Conservation (phyloP, 1,140 invertebrate species). For the Drosophila navojoa region DNA sequence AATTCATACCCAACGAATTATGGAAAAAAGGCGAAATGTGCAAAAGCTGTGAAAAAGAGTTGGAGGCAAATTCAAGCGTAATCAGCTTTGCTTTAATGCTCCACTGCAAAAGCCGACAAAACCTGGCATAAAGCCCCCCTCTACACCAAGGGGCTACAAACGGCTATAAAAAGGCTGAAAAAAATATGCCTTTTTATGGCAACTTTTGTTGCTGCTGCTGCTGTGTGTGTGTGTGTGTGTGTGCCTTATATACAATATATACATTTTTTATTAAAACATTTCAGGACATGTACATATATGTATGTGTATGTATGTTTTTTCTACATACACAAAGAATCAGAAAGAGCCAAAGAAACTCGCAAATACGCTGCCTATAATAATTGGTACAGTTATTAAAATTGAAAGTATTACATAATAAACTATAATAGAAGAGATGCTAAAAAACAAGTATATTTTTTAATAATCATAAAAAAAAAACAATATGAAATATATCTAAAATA, state of each 20-base stretch:
- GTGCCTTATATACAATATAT: not conserved
- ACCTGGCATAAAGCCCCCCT: not conserved
- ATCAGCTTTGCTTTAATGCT: conserved; percentile 43
- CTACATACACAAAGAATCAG: not conserved
- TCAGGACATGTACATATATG: conserved; percentile 20
- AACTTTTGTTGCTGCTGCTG: conserved; percentile 25
- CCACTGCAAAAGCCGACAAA: not conserved
- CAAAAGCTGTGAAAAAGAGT: not conserved
- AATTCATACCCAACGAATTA: conserved; percentile 16
- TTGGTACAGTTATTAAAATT: too few species aligned
- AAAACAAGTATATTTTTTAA: too few species aligned
- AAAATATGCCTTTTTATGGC: conserved; percentile 53
- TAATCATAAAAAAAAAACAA: too few species aligned
- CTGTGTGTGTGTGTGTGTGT: conserved; percentile 3
- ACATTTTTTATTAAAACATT: conserved; percentile 68
- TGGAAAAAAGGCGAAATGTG: conserved; percentile 6
- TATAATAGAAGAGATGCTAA: too few species aligned
- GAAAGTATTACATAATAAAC: too few species aligned
- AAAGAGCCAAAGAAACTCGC: not conserved
- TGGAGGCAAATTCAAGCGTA: conserved; percentile 44
- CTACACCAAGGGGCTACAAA: conserved; percentile 7
- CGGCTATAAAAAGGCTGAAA: conserved; percentile 24
- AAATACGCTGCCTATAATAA: conserved; percentile 17
- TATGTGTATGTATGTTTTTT: conserved; percentile 1
- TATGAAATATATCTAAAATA: too few species aligned